Percentiles rank a stretch among this genome's conserved stretches.
Evolutionary conservation across 2,888 invertebrate species (phyloP).

Genomic region (Teinopalpus imperialis): DNA sequence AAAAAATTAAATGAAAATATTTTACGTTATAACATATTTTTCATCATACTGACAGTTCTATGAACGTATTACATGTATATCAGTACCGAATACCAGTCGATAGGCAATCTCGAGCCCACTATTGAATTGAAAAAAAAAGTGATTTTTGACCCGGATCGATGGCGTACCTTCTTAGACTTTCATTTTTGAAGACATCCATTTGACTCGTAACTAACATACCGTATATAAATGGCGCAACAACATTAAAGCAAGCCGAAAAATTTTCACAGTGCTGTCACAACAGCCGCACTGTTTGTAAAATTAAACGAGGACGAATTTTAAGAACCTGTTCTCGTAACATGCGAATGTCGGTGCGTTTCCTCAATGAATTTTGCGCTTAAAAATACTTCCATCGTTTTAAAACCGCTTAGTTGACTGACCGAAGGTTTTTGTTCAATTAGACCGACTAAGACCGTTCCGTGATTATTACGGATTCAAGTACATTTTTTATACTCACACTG

Average conservation of each 20-base stretch:
- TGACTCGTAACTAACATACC: background rate
- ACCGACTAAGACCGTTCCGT: constrained; percentile 29
- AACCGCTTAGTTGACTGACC: constrained; percentile 35
- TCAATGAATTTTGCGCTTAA: constrained; percentile 50
- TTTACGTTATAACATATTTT: too few species aligned
- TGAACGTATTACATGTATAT: constrained; percentile 41
- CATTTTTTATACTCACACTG: constrained; percentile 36
- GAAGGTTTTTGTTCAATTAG: constrained; percentile 40
- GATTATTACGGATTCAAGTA: constrained; percentile 39
- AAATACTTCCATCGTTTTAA: constrained; percentile 30
- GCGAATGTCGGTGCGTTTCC: constrained; percentile 45
- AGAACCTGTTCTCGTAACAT: constrained; percentile 51
- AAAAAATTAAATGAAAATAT: too few species aligned
- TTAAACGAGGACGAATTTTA: constrained; percentile 52
- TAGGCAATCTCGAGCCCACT: constrained; percentile 33
- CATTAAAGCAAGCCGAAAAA: background rate
- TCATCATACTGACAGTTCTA: constrained; percentile 32
- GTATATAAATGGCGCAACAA: too few species aligned
- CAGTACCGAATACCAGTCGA: constrained; percentile 50
- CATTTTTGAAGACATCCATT: constrained; percentile 9
- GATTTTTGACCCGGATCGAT: constrained; percentile 48
- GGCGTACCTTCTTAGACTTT: constrained; percentile 32
- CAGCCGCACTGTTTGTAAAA: constrained; percentile 47
- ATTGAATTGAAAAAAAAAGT: constrained; percentile 52
- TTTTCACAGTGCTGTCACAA: constrained; percentile 47